Base-by-base conservation (phyloP, 2,113 vertebrate genomes). In the Apeltes quadracus region DNA sequence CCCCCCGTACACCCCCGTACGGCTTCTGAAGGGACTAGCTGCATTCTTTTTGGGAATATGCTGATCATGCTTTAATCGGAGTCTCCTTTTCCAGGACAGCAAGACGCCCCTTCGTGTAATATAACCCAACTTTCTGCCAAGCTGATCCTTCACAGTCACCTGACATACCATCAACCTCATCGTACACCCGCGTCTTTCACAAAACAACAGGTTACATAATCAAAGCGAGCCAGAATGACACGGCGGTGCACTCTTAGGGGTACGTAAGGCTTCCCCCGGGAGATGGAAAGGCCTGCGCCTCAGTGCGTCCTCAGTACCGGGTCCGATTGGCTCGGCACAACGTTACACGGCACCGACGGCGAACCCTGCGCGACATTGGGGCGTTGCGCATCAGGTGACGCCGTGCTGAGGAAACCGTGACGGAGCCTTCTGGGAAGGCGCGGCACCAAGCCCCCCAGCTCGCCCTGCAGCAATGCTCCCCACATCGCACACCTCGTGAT, bases 351-450 rank as follows among this genome's bases (percentile, higher is more conserved):
- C 63, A 76, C 64, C 7, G 46, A 72, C 48, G 70, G 63, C 56
- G 44, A 66, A 77, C 32, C 32, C 65, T 22, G n/a, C 57, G 61
- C 50, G 43, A 79, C 78, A 80, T 65, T 41, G 51, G 22, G 72
- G 76, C n/a, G n/a, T n/a, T n/a, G n/a, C 54, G 55, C 67, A 58
- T 65, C 38, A 57, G 65, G 73, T 61, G 73, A 88, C 78, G 74
- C 27, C 23, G 68, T 51, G 62, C 7, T 36, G 72, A 81, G 63
- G 81, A 89, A 46, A 61, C 22, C 13, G 41, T 72, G 71, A 78
- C 29, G 48, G 61, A 83, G 77, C 43, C 76, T 80, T 89, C 69
- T 82, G 75, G 84, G 61, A n/a, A n/a, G n/a, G n/a, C n/a, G n/a
- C n/a, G n/a, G n/a, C n/a, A n/a, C n/a, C n/a, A n/a, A n/a, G n/a